These are phyloP conservation scores for Styela plicata DNA, from an alignment of 23 tunicate species.

Conservation along the genomic window DNA sequence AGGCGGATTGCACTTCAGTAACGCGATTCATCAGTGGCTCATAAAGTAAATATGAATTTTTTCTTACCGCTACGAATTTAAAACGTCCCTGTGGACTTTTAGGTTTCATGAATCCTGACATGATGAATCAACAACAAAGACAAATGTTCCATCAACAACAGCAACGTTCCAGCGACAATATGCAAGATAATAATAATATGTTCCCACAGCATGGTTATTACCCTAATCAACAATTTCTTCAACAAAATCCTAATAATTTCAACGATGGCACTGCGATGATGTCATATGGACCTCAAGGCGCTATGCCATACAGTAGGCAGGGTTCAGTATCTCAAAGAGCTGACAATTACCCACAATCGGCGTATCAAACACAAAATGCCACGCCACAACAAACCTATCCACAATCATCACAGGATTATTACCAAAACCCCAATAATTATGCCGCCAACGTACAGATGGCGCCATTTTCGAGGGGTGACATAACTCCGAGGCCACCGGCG, in stretches of 20 bases:
- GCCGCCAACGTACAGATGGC: neutral
- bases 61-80: no score
- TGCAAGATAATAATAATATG: neutral
- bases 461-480: neutral
- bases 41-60: no score
- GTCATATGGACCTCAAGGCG: neutral
- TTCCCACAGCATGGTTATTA: neutral
- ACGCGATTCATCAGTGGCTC: no score
- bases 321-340: neutral
- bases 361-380: neutral
- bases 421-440: neutral
- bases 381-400: neutral
- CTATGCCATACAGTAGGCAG: neutral
- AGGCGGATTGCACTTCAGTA: no score
- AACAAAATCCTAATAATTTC: neutral
- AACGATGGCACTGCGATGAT: conserved; percentile 1
- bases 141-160: neutral
- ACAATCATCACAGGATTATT: neutral
- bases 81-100: no score
- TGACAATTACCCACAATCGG: neutral
- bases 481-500: conserved; percentile 27
- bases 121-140: neutral
- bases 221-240: conserved; percentile 5
- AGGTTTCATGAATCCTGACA: neutral
- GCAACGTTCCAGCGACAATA: neutral